Base-by-base conservation (phyloP, 2,797 vertebrate species). In the Notoglanidium macrostoma region DNA sequence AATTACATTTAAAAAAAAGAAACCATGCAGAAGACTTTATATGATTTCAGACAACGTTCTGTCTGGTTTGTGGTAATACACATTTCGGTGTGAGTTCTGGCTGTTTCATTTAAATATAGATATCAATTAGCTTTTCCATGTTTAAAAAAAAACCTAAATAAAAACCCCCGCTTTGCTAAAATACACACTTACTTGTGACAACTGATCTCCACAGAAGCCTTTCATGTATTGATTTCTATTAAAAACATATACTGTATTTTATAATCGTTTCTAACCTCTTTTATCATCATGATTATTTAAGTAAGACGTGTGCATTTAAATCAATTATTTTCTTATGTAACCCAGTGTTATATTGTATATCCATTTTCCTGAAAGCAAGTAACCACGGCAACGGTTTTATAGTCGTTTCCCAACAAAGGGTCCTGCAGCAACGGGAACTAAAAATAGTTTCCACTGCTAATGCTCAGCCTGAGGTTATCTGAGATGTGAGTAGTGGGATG, bases 361-460 rank as follows among this genome's bases (percentile, higher is more conserved):
- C 26, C 59, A 77, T 55, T 83, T 70, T 70, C 35, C 61, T 59
- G 73, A 21, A 51, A 51, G 80, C 82, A 14, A 21, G 82, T 87
- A 87, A 84, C 82, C 86, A 78, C 9, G 82, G 86, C 82, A 84
- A 84, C 81, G 8, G 54, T 72, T 79, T 79, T 29, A 84, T n/a
- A 46, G 82, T 32, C 32, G 81, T 63, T 68, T 84, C 65, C 40
- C 40, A 78, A 78, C 63, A 57, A 78, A 57, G 32, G 49, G 46
- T 55, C 61, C 59, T 29, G 70, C 81, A 70, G 81, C 26, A 70
- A 23, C 17, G 11, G 72, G 59, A 68, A 55, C 32, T 87, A 72
- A 78, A 87, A 70, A 87, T 84, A 87, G 74, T 70, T 61, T 61
- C 74, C 19, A 61, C 49, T 84, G 40, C 63, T 59, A 68, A 70